These are phyloP conservation scores for Metellina segmentata DNA, from an alignment of 2,888 invertebrate genomes.

Conservation along the genomic window DNA sequence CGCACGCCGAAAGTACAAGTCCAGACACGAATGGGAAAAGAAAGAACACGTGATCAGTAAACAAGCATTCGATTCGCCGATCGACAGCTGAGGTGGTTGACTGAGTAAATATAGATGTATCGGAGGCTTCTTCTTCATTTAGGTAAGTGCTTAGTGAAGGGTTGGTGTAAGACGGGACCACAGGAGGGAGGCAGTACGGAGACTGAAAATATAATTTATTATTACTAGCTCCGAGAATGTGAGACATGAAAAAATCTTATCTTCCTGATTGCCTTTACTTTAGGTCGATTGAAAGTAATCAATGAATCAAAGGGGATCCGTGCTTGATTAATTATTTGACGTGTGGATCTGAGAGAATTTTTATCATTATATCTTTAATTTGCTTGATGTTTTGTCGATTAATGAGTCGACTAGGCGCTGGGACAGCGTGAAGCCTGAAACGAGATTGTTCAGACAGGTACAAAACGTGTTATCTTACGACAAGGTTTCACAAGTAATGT, in stretches of 20 bases:
- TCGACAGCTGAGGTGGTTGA: conserved; percentile 37
- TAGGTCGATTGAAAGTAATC: neutral
- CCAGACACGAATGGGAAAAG: conserved; percentile 45
- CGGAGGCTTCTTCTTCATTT: conserved; percentile 51
- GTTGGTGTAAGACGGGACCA: neutral
- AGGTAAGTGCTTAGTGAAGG: conserved; percentile 49
- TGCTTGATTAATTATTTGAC: neutral
- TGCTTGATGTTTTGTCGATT: neutral
- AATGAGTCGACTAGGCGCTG: neutral
- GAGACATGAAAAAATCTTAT: neutral
- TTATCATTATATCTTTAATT: neutral
- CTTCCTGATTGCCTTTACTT: neutral
- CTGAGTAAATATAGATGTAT: conserved; percentile 34
- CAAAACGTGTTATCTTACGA: neutral
- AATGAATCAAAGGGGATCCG: neutral
- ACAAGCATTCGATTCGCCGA: conserved; percentile 58
- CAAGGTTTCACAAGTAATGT: neutral
- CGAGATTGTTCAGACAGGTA: neutral
- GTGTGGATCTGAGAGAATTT: neutral
- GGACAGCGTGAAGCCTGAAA: neutral
- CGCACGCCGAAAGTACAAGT: conserved; percentile 38
- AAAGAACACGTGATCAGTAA: conserved; percentile 63
- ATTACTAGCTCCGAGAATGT: neutral
- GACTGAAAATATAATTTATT: neutral
- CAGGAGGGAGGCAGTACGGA: neutral